Conservation (phyloP, 2,797 vertebrate species). For the Tarsius wallacei region DNA sequence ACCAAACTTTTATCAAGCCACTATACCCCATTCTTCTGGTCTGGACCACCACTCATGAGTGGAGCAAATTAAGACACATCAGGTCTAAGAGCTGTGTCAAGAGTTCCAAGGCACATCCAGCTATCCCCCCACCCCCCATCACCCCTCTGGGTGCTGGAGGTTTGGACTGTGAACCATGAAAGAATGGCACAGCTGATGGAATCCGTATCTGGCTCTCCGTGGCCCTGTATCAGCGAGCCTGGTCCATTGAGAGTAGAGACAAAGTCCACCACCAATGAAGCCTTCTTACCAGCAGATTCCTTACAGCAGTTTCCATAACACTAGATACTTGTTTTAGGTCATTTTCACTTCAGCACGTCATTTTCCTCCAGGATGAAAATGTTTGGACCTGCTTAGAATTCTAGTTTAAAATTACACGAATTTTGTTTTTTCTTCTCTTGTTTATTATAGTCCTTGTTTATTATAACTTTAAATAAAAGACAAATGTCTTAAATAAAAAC, state of each 20-base stretch:
- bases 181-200: neutral
- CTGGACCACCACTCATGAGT: neutral
- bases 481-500: slow-evolving; percentile 63
- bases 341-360: slow-evolving; percentile 50
- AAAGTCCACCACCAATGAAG: neutral
- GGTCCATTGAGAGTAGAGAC: neutral
- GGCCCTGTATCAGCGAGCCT: neutral
- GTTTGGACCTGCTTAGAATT: slow-evolving; percentile 47
- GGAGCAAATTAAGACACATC: neutral
- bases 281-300: slow-evolving; percentile 16
- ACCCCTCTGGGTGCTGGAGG: neutral
- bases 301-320: neutral
- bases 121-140: neutral
- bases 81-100: neutral
- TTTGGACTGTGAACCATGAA: neutral
- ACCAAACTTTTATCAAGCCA: neutral
- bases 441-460: slow-evolving; percentile 59
- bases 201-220: neutral
- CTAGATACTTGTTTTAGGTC: neutral
- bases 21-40: neutral
- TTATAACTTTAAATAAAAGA: slow-evolving; percentile 65
- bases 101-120: neutral
- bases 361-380: slow-evolving; percentile 40
- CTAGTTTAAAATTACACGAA: slow-evolving; percentile 54
- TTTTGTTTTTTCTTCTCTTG: slow-evolving; percentile 36